Conservation (phyloP, 2,797 vertebrate species). For the Danio jaintianensis region DNA sequence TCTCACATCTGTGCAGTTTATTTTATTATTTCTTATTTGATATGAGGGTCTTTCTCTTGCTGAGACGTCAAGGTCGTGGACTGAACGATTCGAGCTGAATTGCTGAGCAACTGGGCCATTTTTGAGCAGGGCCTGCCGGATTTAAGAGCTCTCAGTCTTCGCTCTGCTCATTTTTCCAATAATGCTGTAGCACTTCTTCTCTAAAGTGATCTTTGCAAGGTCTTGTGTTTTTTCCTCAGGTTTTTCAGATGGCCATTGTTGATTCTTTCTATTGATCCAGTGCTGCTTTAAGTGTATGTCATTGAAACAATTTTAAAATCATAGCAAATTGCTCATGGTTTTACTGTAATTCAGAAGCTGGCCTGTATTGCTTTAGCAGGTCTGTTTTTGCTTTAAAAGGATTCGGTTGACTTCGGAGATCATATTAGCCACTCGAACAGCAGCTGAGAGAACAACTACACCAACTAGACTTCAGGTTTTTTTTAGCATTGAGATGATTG, state of each 20-base stretch:
- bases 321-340: neutral
- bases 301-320: constrained; percentile 14
- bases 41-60: constrained; percentile 5
- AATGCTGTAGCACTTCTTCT: constrained; percentile 9
- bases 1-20: constrained; percentile 18
- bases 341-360: constrained; percentile 9
- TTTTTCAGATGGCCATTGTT: neutral
- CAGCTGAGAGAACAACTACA: too few species aligned
- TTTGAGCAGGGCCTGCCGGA: neutral
- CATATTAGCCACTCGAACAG: too few species aligned
- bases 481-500: too few species aligned
- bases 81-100: constrained; percentile 15
- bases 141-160: constrained; percentile 22
- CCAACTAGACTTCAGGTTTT: too few species aligned
- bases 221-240: constrained; percentile 10
- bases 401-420: too few species aligned
- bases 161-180: constrained; percentile 35
- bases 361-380: neutral
- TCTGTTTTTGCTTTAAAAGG: too few species aligned
- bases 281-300: constrained; percentile 3
- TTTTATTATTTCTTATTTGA: neutral
- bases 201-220: constrained; percentile 8
- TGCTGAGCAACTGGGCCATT: constrained; percentile 16
- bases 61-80: constrained; percentile 37
- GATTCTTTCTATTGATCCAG: neutral